Evolutionary conservation across 1,140 invertebrate species (phyloP), one percentile per base, ranked within the genome.

Genomic region (Sycophila sp.): DNA sequence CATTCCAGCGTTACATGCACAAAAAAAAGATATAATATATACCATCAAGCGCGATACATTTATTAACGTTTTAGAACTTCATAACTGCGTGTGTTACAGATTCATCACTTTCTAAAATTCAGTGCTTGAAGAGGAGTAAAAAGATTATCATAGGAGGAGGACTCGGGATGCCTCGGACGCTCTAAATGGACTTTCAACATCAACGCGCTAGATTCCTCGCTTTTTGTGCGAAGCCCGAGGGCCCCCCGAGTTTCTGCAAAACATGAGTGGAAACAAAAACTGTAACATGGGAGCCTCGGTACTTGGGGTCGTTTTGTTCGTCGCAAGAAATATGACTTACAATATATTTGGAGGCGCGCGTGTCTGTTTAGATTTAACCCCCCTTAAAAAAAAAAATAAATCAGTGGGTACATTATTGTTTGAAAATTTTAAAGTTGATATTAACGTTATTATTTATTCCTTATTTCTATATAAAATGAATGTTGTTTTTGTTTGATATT

Each of bases 361-460:
- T 67, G 67, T 73, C 72, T 70, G 72, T 51, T 72, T 34, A 34
- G 53, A 73, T 73, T 75, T 72, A 67, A 10, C n/a, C n/a, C n/a
- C n/a, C n/a, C n/a, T n/a, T n/a, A n/a, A n/a, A n/a, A n/a, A n/a
- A n/a, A n/a, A n/a, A n/a, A n/a, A n/a, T n/a, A n/a, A n/a, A n/a
- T n/a, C n/a, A n/a, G n/a, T n/a, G n/a, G n/a, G n/a, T n/a, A n/a
- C n/a, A n/a, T n/a, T n/a, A n/a, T n/a, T n/a, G n/a, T n/a, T n/a
- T n/a, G n/a, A n/a, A n/a, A n/a, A n/a, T n/a, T n/a, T n/a, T n/a
- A n/a, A n/a, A n/a, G n/a, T n/a, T n/a, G n/a, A n/a, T n/a, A n/a
- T n/a, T n/a, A n/a, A n/a, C n/a, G n/a, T n/a, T n/a, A n/a, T n/a
- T n/a, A n/a, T n/a, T n/a, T n/a, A n/a, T n/a, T n/a, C n/a, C n/a